Percentiles rank a stretch among this genome's conserved stretches.
Conservation (phyloP, 2,113 vertebrate genomes). For the Chinchilla lanigera region DNA sequence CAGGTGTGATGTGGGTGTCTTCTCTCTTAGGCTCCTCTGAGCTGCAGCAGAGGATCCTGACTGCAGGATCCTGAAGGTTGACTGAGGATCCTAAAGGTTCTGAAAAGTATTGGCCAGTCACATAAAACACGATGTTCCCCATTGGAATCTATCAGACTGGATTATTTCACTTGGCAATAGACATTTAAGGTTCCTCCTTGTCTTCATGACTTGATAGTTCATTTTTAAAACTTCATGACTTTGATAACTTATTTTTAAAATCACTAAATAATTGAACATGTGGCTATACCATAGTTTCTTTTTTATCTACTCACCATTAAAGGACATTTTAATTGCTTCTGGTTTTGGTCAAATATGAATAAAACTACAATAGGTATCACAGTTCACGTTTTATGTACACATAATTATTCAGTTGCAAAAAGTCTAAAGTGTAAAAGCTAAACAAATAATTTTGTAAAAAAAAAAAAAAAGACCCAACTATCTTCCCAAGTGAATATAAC, state of each 20-base stretch:
- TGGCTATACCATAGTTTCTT: neutral
- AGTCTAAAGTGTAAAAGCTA: neutral
- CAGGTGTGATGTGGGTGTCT: neutral
- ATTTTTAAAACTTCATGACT: slow-evolving; percentile 3
- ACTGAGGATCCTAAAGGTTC: neutral
- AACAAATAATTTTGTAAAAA: neutral
- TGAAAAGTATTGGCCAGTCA: neutral
- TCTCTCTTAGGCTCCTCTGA: neutral
- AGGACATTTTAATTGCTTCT: neutral
- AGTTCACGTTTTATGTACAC: neutral
- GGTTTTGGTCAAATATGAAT: neutral
- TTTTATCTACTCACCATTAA: neutral
- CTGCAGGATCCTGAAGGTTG: no score
- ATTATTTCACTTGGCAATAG: neutral
- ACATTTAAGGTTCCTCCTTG: neutral
- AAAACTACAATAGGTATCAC: neutral
- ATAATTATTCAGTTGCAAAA: neutral
- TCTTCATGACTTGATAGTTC: neutral
- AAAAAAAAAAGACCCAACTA: neutral
- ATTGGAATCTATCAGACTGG: neutral
- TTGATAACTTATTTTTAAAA: neutral
- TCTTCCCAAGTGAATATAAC: neutral
- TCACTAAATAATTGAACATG: neutral
- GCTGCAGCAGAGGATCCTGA: no score
- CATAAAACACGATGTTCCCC: neutral